Base-by-base conservation (phyloP, 2,113 vertebrate genomes). In the Spea bombifrons region DNA sequence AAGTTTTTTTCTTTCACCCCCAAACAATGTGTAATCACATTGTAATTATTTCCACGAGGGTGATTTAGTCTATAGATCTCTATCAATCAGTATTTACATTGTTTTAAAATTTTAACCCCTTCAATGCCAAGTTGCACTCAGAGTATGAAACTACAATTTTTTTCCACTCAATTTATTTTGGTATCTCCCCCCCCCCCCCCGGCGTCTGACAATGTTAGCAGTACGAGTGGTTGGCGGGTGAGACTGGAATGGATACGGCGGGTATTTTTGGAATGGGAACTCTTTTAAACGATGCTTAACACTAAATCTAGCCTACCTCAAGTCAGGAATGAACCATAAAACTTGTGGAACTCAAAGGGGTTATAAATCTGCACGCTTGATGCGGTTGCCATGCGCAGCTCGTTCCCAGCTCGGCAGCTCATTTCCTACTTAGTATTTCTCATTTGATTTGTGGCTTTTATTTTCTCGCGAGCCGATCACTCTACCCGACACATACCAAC, bases 291-390 rank as follows among this genome's bases (percentile, higher is more conserved):
- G 81, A 16, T 76, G 79, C 84, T 77, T 86, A 87, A 87, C 88
- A 92, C 91, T 92, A 92, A 88, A 84, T 80, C 88, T 90, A 88
- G 90, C 89, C 91, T 92, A 92, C 92, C 92, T 93, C 91, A 88
- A 82, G 86, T 86, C 67, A 65, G 76, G 47, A 59, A 78, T 63
- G 47, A 46, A 55, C 68, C 55, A 48, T 9, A 9, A 30, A 7
- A 16, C 6, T 9, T 49, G 10, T 80, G 30, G 69, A 63, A 47
- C 15, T n/a, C 50, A 46, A 74, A 30, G 44, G 78, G 63, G 70
- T 67, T 67, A 44, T 15, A 45, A 86, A 86, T 84, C 81, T 81
- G 85, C 88, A 86, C 84, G 89, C 88, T 90, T 91, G 86, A 87
- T 85, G 89, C 81, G 57, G 83, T 84, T 90, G 89, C 90, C 91